Evolutionary conservation across 2,113 vertebrate genomes (phyloP).

Genomic region (Monopterus albus): DNA sequence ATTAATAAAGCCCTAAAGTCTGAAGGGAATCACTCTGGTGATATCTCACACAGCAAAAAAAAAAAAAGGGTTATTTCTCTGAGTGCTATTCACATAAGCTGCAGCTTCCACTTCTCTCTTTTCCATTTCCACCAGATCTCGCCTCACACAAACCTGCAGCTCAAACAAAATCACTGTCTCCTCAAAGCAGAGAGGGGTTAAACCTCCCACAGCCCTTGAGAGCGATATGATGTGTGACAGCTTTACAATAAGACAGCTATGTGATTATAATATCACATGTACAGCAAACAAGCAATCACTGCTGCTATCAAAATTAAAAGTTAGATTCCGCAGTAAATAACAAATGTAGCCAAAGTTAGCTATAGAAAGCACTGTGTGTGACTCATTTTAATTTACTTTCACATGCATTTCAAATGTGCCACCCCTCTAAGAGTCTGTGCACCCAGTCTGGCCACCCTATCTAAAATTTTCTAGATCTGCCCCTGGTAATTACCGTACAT

Average conservation of each 20-base stretch:
- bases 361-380: too few species aligned
- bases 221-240: constrained; percentile 2
- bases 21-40: constrained; percentile 55
- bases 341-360: too few species aligned
- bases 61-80: constrained; percentile 57
- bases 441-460: too few species aligned
- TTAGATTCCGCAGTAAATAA: too few species aligned
- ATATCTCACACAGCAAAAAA: constrained; percentile 53
- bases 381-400: too few species aligned
- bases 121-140: constrained; percentile 29
- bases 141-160: constrained; percentile 9
- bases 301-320: too few species aligned
- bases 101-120: constrained; percentile 41
- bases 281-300: too few species aligned
- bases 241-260: constrained; percentile 11
- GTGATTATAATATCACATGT: constrained; percentile 6
- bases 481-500: too few species aligned
- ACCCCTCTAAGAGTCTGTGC: too few species aligned
- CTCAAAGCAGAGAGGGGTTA: constrained; percentile 28
- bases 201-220: constrained; percentile 12
- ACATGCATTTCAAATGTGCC: too few species aligned
- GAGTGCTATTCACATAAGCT: constrained; percentile 40
- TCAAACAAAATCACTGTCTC: constrained; percentile 25
- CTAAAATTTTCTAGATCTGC: too few species aligned
- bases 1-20: constrained; percentile 70